A percentile compares a stretch with the other conserved stretches of the same genome.
Conservation (phyloP, 2,797 vertebrate species). For the Hipposideros larvatus region DNA sequence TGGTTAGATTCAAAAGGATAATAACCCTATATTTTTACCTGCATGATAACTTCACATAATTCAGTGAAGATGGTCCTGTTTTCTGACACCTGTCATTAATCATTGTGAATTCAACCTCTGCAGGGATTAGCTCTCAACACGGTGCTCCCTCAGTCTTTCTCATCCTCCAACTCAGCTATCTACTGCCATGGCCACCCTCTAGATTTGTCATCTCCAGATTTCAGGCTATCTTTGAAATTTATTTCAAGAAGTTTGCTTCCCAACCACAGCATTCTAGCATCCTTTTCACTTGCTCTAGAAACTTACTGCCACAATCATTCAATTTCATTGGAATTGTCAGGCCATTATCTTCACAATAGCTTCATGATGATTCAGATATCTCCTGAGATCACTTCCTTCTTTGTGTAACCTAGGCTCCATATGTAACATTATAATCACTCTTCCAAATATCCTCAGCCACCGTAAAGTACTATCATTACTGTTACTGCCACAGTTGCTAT, state of each 20-base stretch:
- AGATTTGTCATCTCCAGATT: background rate
- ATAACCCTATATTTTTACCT: background rate
- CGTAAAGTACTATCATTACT: background rate
- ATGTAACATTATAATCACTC: background rate
- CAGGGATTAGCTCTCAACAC: background rate
- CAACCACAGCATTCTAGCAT: background rate
- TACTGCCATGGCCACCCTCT: rapidly evolving
- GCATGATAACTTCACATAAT: background rate
- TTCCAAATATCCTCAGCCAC: background rate
- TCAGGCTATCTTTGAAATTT: background rate
- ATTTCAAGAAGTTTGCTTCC: background rate
- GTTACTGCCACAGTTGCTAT: background rate
- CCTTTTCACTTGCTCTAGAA: background rate
- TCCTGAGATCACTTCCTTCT: background rate
- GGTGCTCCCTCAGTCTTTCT: background rate
- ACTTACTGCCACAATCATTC: background rate
- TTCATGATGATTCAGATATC: background rate
- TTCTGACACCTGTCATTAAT: background rate
- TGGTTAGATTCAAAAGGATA: background rate
- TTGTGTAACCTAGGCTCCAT: background rate
- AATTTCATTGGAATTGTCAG: background rate
- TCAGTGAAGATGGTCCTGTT: background rate
- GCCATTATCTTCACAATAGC: background rate
- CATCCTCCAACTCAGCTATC: background rate
- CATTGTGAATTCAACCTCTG: background rate